phyloP scores from a whole-genome alignment of 2,113 vertebrate species.

The Amblyopsis rosae region DNA sequence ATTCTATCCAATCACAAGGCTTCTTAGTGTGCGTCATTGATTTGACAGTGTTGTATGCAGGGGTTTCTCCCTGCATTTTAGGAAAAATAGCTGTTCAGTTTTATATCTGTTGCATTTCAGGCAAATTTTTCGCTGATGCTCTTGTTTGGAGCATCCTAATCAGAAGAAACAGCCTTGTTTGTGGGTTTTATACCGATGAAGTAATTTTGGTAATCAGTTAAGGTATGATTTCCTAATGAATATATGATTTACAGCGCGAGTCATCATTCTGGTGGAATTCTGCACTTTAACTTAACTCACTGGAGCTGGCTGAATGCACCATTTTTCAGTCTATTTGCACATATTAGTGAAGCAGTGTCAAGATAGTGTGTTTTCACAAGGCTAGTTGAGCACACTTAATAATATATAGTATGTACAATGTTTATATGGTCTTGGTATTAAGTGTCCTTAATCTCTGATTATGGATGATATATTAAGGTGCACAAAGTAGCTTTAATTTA shows the following conservation, averaged over 20 bases:
- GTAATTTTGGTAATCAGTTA: not conserved
- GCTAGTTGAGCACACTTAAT: slow-evolving; percentile 1
- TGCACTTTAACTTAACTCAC: not conserved
- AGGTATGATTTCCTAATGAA: not conserved
- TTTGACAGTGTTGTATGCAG: not conserved
- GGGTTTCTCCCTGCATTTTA: slow-evolving; percentile 3
- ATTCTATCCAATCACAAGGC: slow-evolving; percentile 17
- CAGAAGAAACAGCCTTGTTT: not conserved
- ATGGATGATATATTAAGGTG: slow-evolving; percentile 28
- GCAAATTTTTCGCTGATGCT: not conserved
- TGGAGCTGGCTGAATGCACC: slow-evolving; percentile 16
- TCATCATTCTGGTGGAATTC: not conserved
- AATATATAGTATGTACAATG: not conserved
- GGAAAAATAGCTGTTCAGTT: not conserved
- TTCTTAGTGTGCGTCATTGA: not conserved
- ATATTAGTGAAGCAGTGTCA: slow-evolving; percentile 39
- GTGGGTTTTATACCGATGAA: not conserved
- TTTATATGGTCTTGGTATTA: slow-evolving; percentile 51
- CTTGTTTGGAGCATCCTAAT: not conserved
- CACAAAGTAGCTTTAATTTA: slow-evolving; percentile 58
- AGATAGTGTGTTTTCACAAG: slow-evolving; percentile 21
- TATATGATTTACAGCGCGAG: not conserved
- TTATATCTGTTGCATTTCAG: not conserved
- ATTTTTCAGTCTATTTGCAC: slow-evolving; percentile 57
- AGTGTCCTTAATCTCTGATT: slow-evolving; percentile 74